These are phyloP conservation scores for Fragum whitleyi DNA, from an alignment of 2,888 invertebrate genomes.

Conservation along the genomic window DNA sequence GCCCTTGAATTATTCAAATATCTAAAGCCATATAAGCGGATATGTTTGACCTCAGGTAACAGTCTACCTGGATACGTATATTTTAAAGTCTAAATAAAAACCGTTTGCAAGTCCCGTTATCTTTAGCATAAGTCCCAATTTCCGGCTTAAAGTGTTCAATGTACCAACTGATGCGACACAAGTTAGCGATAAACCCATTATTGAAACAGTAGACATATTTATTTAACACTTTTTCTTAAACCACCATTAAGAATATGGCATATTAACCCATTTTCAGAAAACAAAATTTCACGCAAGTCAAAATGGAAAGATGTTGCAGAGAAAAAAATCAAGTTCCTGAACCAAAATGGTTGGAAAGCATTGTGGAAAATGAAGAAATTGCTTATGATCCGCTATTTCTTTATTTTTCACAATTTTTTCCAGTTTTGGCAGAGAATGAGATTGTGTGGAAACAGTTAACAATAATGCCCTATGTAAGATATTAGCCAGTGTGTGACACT, in stretches of 20 bases:
- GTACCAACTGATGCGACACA: constrained; percentile 59
- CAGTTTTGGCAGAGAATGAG: neutral
- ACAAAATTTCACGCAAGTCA: no score
- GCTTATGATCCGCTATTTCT: neutral
- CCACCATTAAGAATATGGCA: no score
- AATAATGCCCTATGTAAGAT: no score
- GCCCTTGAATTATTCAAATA: constrained; percentile 29
- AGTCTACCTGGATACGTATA: constrained; percentile 66
- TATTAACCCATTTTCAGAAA: no score
- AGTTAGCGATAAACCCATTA: constrained; percentile 36
- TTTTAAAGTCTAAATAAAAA: constrained; percentile 66
- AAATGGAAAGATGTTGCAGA: no score
- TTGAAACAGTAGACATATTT: constrained; percentile 59
- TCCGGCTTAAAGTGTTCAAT: constrained; percentile 62
- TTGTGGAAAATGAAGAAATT: constrained; percentile 5
- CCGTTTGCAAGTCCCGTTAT: constrained; percentile 59
- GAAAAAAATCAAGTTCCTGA: no score
- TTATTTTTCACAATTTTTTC: neutral
- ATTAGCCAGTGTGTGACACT: no score
- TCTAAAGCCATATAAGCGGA: constrained; percentile 32
- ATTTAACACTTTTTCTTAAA: constrained; percentile 43
- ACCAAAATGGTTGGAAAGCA: neutral
- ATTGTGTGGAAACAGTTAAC: neutral
- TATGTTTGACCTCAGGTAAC: constrained; percentile 12
- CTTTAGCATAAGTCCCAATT: constrained; percentile 63